Evolutionary conservation across 2,113 vertebrate genomes (phyloP), one percentile per base, ranked within the genome.

Genomic region (Oriolus oriolus): DNA sequence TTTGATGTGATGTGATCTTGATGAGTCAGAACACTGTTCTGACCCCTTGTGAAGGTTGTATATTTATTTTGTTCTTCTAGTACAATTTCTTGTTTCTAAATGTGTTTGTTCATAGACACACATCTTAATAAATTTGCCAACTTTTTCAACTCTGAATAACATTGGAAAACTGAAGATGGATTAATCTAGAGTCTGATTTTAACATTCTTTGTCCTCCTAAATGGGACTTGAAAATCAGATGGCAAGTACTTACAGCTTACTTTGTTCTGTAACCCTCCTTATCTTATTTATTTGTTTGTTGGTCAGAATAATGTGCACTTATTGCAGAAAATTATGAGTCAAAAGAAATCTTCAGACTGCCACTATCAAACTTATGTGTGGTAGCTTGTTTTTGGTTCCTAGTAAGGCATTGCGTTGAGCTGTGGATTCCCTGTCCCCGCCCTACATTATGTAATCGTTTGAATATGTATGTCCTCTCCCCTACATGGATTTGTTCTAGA

Each of bases 41-140:
- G 35, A 63, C 15, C 17, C 1, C 1, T 79, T 71, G 3, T 50
- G 9, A 71, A 13, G 1, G 3, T 7, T 71, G 7, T 11, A 15
- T 26, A 12, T 27, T 37, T 69, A 47, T 31, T 63, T 6, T 78
- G 19, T 30, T 89, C 11, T 84, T 70, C 12, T 31, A 44, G 9
- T 50, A 50, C 11, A 75, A 31, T 59, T 60, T 68, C 2, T 50
- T 60, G 3, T 31, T 35, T 41, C 22, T 69, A 41, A 64, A 64
- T 54, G 10, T 45, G 9, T 41, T 74, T 78, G 3, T 73, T 87
- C 12, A 39, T 23, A 81, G 44, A 35, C 17, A 76, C 3, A 45
- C 2, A n/a, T 45, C 64, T 83, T 20, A 70, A 78, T 39, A 71
- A 60, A 54, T 54, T 54, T 76, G 1, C 7, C 12, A 24, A 18